Evolutionary conservation across 1,140 invertebrate genomes (phyloP).

Genomic region (Myzus persicae): DNA sequence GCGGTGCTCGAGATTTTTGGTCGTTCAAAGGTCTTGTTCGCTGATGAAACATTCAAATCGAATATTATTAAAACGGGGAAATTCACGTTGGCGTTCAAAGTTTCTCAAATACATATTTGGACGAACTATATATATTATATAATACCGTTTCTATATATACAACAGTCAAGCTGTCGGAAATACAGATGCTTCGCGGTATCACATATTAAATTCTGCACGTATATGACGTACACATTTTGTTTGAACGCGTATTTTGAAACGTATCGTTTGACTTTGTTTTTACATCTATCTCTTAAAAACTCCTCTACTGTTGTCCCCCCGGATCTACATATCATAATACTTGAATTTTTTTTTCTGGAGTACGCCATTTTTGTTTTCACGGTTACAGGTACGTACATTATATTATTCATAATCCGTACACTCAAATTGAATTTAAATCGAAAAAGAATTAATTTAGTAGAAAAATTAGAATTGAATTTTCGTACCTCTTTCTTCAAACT

Average conservation of each 20-base stretch:
- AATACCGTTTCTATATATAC: not conserved
- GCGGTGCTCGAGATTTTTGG: not conserved
- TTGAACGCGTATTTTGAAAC: not conserved
- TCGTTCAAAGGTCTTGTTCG: not conserved
- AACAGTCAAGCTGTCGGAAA: not conserved
- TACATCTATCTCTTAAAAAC: not conserved
- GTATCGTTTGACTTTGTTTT: not conserved
- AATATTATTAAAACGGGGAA: not conserved
- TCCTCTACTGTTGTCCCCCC: not conserved
- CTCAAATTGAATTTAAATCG: too few species aligned
- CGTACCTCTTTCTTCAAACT: fast-evolving
- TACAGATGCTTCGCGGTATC: not conserved
- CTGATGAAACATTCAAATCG: not conserved
- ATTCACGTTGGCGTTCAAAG: not conserved
- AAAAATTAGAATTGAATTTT: not conserved
- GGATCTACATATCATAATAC: too few species aligned
- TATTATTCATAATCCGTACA: not conserved
- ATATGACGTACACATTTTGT: not conserved
- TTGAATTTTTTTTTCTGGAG: not conserved
- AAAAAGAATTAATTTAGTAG: not conserved
- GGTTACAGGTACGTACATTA: not conserved
- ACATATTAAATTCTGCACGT: not conserved
- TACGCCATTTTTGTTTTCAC: not conserved
- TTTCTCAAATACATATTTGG: not conserved
- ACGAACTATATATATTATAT: not conserved